Conservation (phyloP, 2,888 invertebrate species). For the Orchesellides sinensis region DNA sequence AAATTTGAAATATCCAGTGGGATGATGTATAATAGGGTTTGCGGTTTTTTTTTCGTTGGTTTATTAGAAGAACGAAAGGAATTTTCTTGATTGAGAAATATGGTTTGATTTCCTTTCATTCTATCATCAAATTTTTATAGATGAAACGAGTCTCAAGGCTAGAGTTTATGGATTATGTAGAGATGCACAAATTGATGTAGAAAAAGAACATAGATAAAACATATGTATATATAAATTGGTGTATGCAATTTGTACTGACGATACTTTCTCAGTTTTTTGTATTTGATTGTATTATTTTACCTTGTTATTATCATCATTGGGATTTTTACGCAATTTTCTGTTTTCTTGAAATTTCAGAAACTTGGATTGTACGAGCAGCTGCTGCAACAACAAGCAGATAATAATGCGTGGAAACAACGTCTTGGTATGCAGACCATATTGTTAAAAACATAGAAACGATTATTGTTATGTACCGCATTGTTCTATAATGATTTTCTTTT, state of each 20-base stretch:
- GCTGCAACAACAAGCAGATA: constrained; percentile 49
- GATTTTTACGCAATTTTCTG: constrained; percentile 7
- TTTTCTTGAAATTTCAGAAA: constrained; percentile 28
- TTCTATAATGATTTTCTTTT: not conserved
- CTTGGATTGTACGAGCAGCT: constrained; percentile 37
- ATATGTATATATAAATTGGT: no score
- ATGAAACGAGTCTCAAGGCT: no score
- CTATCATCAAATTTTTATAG: no score
- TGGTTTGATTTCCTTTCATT: not conserved
- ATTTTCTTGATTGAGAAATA: not conserved
- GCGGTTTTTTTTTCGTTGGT: not conserved
- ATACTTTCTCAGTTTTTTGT: no score
- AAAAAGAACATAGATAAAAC: not conserved
- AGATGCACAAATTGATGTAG: not conserved
- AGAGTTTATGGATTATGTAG: no score
- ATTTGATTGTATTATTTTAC: no score
- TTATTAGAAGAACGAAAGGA: not conserved
- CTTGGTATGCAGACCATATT: constrained; percentile 46
- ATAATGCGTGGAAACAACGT: constrained; percentile 40
- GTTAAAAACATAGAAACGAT: not conserved
- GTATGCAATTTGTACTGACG: no score
- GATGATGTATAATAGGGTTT: no score
- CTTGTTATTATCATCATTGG: no score
- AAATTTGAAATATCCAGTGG: no score
- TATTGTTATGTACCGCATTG: not conserved